Conservation (phyloP, 1,140 invertebrate genomes). For the Zaprionus tsacasi region DNA sequence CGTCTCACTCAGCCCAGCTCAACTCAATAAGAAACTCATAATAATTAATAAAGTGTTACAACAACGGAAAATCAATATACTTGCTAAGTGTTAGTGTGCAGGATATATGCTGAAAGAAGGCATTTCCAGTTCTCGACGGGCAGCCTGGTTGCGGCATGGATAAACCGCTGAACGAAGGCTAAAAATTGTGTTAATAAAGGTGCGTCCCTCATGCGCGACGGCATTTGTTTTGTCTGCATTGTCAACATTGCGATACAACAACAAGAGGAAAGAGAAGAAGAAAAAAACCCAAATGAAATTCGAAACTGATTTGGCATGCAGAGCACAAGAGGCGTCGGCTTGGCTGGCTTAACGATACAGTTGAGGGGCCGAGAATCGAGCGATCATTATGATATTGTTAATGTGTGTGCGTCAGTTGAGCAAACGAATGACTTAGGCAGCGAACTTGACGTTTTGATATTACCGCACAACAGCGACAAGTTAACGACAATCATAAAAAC, state of each 20-base stretch:
- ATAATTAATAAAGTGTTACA: neutral
- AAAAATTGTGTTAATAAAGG: constrained; percentile 49
- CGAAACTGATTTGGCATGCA: constrained; percentile 68
- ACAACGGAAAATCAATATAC: constrained; percentile 16
- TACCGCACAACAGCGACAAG: constrained; percentile 10
- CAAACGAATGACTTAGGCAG: constrained; percentile 57
- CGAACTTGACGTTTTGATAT: constrained; percentile 46
- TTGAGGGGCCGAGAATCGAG: constrained; percentile 50
- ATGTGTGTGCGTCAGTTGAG: constrained; percentile 12
- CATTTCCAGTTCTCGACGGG: constrained; percentile 13
- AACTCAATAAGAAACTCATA: neutral
- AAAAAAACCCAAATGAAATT: constrained; percentile 65
- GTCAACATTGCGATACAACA: constrained; percentile 52
- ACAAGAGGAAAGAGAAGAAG: too few relatives aligned
- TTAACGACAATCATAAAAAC: constrained; percentile 51
- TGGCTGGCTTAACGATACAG: constrained; percentile 54
- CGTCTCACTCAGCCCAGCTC: neutral
- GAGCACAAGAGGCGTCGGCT: constrained; percentile 50
- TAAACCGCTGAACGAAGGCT: constrained; percentile 33
- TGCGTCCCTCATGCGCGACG: constrained; percentile 26
- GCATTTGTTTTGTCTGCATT: constrained; percentile 46
- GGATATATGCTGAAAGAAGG: constrained; percentile 28
- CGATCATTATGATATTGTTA: constrained; percentile 37
- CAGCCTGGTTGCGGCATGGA: constrained; percentile 22
- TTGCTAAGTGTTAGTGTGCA: neutral